phyloP scores from a whole-genome alignment of 2,797 vertebrate species.

The Acestrorhynchus altus region DNA sequence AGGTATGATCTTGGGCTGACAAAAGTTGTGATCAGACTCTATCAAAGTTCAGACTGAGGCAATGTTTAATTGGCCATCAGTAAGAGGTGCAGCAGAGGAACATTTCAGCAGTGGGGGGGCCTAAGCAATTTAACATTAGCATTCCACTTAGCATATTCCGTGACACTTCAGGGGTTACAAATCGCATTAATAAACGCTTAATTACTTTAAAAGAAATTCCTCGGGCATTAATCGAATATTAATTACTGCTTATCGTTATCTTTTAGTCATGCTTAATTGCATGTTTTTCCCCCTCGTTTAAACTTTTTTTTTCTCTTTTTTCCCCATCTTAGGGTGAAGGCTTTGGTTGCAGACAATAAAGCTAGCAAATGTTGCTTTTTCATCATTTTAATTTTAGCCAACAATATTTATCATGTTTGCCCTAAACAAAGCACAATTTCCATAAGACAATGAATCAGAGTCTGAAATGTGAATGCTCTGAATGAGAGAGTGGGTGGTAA shows the following conservation, averaged over 20 bases:
- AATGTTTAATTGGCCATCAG: constrained; percentile 62
- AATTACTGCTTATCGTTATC: constrained; percentile 81
- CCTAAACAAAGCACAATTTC: constrained; percentile 48
- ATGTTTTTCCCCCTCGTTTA: constrained; percentile 64
- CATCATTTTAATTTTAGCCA: constrained; percentile 32
- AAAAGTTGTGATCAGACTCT: constrained; percentile 52
- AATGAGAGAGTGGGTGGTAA: constrained; percentile 40
- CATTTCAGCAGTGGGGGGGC: constrained; percentile 57
- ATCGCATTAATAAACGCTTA: constrained; percentile 82
- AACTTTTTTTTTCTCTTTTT: constrained; percentile 50
- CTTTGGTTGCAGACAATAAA: constrained; percentile 43
- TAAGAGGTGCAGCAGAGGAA: constrained; percentile 62
- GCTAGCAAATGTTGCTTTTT: constrained; percentile 26
- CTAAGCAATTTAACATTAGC: constrained; percentile 71
- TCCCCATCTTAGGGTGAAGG: constrained; percentile 42
- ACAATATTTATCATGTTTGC: constrained; percentile 47
- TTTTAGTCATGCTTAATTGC: constrained; percentile 83
- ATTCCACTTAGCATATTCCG: constrained; percentile 75
- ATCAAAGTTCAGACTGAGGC: constrained; percentile 50
- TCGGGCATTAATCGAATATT: constrained; percentile 83
- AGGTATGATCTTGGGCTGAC: constrained; percentile 40
- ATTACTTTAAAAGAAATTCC: constrained; percentile 83
- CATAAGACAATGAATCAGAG: constrained; percentile 52
- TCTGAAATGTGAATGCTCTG: constrained; percentile 38
- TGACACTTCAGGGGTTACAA: constrained; percentile 81